Evolutionary conservation across 2,888 invertebrate species (phyloP).

Genomic region (Leucoptera coffeella): DNA sequence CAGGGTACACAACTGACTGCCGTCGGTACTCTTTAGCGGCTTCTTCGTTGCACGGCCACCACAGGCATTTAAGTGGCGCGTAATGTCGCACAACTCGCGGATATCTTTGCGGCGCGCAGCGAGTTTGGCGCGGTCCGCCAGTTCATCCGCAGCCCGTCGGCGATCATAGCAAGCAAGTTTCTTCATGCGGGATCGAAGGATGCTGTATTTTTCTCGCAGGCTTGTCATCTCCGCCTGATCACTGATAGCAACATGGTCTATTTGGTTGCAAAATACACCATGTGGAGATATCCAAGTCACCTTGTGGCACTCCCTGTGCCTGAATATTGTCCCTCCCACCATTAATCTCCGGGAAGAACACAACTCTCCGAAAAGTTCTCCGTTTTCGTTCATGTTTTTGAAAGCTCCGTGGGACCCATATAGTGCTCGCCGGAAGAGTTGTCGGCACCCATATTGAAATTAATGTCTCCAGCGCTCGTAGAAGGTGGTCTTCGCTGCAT

Average conservation of each 20-base stretch:
- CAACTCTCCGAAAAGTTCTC: neutral
- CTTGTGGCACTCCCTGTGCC: neutral
- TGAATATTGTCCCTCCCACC: conserved; percentile 5
- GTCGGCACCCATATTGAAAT: neutral
- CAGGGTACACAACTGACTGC: no score
- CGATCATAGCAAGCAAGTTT: no score
- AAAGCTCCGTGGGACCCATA: neutral
- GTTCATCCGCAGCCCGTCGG: no score
- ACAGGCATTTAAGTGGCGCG: no score
- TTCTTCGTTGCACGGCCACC: no score
- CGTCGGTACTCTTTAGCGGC: no score
- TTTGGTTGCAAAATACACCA: conserved; percentile 1
- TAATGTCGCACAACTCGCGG: no score
- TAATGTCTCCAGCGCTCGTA: neutral
- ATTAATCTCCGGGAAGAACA: conserved; percentile 1
- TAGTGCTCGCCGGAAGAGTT: neutral
- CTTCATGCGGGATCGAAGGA: no score
- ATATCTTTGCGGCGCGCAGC: no score
- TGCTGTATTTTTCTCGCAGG: no score
- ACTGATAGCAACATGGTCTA: neutral
- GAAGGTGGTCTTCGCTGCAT: conserved; percentile 4
- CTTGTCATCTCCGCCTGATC: neutral
- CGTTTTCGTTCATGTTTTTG: neutral
- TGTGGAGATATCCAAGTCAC: no score
- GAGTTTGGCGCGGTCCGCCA: no score